Evolutionary conservation across 1,140 invertebrate genomes (phyloP).

Genomic region (Tetramorium parvispinum): DNA sequence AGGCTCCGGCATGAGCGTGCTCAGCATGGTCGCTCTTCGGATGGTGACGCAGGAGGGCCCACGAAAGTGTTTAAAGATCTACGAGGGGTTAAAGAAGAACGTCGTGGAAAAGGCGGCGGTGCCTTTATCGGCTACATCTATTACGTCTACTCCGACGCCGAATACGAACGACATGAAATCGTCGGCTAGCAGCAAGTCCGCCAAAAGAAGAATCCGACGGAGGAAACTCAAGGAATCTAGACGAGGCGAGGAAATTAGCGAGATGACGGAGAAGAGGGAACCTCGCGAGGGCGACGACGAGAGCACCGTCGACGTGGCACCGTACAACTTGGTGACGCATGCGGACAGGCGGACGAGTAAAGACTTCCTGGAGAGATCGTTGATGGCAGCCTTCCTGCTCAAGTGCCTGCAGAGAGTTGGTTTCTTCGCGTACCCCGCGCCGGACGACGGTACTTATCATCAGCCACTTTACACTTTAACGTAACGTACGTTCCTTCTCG

Average conservation of each 20-base stretch:
- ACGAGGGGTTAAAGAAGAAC: conserved; percentile 73
- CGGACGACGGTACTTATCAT: conserved; percentile 62
- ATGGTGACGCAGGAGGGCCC: conserved; percentile 90
- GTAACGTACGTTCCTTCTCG: background rate
- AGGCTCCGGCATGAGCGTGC: conserved; percentile 92
- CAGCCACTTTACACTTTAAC: background rate
- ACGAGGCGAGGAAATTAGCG: conserved; percentile 70
- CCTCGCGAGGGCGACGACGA: conserved; percentile 47
- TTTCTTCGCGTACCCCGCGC: conserved; percentile 86
- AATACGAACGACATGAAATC: background rate
- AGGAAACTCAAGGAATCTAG: conserved; percentile 78
- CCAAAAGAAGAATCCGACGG: conserved; percentile 72
- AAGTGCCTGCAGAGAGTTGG: conserved; percentile 89
- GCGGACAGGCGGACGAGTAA: conserved; percentile 87
- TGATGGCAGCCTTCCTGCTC: conserved; percentile 92
- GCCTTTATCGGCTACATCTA: background rate
- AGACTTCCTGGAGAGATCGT: conserved; percentile 91
- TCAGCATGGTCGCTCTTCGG: conserved; percentile 91
- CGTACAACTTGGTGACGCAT: conserved; percentile 91
- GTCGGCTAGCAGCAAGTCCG: conserved; percentile 72
- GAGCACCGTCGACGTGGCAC: conserved; percentile 76
- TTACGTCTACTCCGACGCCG: background rate
- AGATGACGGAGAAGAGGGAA: background rate
- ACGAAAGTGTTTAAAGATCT: conserved; percentile 85
- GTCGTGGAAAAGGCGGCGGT: background rate